These are phyloP conservation scores for Papilio demoleus DNA, from an alignment of 2,888 invertebrate species.

Conservation along the genomic window DNA sequence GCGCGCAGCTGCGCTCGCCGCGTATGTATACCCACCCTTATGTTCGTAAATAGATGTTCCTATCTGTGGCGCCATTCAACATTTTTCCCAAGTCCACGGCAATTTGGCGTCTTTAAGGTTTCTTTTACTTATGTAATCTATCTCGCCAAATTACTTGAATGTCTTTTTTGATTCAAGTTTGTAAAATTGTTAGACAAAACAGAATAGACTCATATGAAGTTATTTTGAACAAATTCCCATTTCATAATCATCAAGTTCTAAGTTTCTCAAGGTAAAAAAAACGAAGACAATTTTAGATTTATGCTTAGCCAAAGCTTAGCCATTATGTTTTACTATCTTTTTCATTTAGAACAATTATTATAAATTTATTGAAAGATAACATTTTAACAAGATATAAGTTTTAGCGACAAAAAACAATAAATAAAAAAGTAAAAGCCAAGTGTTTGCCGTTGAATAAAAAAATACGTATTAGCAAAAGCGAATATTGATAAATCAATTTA, in stretches of 20 bases:
- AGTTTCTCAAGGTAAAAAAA: no score
- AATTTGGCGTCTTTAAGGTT: slow-evolving; percentile 25
- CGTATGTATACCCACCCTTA: slow-evolving; percentile 65
- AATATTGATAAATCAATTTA: background rate
- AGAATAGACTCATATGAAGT: background rate
- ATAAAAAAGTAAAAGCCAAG: background rate
- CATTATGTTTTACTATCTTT: background rate
- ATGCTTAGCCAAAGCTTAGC: background rate
- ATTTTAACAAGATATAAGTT: background rate
- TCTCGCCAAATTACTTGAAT: slow-evolving; percentile 8
- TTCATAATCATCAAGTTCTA: background rate
- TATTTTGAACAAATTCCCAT: background rate
- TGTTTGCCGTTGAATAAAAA: background rate
- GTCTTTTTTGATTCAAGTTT: slow-evolving; percentile 7
- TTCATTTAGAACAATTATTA: background rate
- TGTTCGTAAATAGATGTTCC: slow-evolving; percentile 50
- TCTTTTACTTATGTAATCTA: background rate
- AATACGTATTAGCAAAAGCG: background rate
- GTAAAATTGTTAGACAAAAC: no score
- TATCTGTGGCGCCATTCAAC: slow-evolving; percentile 43
- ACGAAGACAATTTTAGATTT: background rate
- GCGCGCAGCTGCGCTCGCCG: slow-evolving; percentile 70
- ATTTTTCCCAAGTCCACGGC: slow-evolving; percentile 24
- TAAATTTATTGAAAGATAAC: background rate
- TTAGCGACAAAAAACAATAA: background rate